A percentile compares a stretch with the other conserved stretches of the same genome.
phyloP scores from a whole-genome alignment of 2,888 invertebrate genomes.

The Tenthredo notha region DNA sequence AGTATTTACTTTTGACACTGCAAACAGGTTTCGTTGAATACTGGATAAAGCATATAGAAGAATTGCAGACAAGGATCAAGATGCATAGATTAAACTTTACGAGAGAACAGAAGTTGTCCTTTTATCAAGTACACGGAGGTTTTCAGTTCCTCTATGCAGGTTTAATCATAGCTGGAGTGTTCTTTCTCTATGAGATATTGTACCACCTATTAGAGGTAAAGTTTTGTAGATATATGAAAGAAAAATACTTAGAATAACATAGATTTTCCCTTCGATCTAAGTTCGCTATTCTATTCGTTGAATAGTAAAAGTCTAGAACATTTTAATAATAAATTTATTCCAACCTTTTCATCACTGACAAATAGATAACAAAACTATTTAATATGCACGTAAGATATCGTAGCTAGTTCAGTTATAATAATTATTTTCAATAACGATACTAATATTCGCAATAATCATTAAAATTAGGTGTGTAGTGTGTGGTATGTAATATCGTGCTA shows the following conservation, averaged over 20 bases:
- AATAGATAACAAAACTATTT: slow-evolving; percentile 47
- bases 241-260: neutral
- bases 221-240: neutral
- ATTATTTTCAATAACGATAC: neutral
- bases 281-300: neutral
- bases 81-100: neutral
- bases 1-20: neutral
- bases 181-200: slow-evolving; percentile 12
- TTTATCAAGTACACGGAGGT: neutral
- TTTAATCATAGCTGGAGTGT: neutral
- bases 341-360: slow-evolving; percentile 26
- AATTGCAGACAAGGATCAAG: neutral
- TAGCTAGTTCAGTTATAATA: slow-evolving; percentile 24
- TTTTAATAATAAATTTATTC: slow-evolving; percentile 46
- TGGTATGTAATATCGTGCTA: slow-evolving; percentile 41
- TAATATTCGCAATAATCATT: slow-evolving; percentile 38
- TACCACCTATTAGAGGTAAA: neutral
- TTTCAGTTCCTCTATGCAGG: neutral
- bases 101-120: neutral
- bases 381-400: slow-evolving; percentile 35
- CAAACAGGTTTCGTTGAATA: slow-evolving; percentile 20
- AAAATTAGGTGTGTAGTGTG: slow-evolving; percentile 30
- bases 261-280: neutral
- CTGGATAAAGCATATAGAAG: neutral
- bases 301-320: neutral